Conservation (phyloP, 1,140 invertebrate genomes). For the Drosophila tropicalis region DNA sequence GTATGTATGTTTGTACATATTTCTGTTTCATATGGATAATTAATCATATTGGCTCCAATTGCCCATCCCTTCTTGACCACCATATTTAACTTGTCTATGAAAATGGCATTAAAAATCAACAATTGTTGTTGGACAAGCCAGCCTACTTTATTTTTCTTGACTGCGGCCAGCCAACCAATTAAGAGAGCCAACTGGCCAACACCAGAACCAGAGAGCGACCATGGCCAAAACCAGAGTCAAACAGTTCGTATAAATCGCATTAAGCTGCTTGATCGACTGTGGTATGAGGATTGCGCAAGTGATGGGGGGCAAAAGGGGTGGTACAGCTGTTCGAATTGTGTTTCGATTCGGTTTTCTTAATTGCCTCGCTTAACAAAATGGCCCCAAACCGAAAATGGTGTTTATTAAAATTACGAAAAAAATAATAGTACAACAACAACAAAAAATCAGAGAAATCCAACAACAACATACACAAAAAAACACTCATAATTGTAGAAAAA, state of each 20-base stretch:
- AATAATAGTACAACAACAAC: slow-evolving; percentile 22
- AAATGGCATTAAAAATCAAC: slow-evolving; percentile 75
- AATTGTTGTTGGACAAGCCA: slow-evolving; percentile 19
- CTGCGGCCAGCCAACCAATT: slow-evolving; percentile 79
- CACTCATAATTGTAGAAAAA: slow-evolving; percentile 27
- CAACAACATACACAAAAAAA: slow-evolving; percentile 16
- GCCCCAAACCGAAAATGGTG: slow-evolving; percentile 76
- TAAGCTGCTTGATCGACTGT: slow-evolving; percentile 50
- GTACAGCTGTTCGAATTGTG: slow-evolving; percentile 74
- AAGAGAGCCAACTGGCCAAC: slow-evolving; percentile 59
- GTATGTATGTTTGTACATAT: neutral
- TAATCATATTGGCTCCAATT: slow-evolving; percentile 54
- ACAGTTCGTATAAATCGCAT: slow-evolving; percentile 80
- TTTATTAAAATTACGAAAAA: slow-evolving; percentile 69
- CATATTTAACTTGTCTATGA: slow-evolving; percentile 77
- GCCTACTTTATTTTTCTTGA: slow-evolving; percentile 77
- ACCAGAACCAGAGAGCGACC: neutral
- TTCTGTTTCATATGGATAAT: slow-evolving; percentile 52
- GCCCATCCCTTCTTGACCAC: neutral
- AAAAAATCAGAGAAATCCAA: slow-evolving; percentile 26
- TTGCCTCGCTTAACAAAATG: slow-evolving; percentile 74
- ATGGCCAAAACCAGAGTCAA: slow-evolving; percentile 32
- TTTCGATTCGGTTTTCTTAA: slow-evolving; percentile 69
- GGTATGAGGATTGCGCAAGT: neutral
- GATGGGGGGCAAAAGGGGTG: neutral